Evolutionary conservation across 2,113 vertebrate genomes (phyloP), one percentile per base, ranked within the genome.

Genomic region (Hippopotamus amphibius): DNA sequence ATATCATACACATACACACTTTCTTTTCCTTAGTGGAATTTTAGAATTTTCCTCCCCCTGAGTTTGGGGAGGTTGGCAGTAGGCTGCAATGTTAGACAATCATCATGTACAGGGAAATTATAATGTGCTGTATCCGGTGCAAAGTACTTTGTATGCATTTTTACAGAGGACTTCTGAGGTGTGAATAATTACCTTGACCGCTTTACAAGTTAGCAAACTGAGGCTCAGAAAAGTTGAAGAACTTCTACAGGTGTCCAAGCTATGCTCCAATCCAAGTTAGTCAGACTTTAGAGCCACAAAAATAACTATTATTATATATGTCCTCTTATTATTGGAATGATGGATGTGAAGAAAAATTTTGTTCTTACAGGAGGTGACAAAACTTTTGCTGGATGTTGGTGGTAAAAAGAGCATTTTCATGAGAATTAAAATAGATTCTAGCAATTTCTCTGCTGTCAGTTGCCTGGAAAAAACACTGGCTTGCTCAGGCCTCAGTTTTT

Each of bases 21-120:
- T 97, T 96, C 77, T 94, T 95, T 95, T 65, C 37, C 57, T 95
- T 81, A 13, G 53, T 68, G 65, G 87, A 92, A 91, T 50, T 89
- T 96, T 21, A 95, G 92, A 57, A 48, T 68, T 69, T 63, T 65
- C 37, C 55, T 10, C 13, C 14, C 33, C 10, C 14, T 55, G 10
- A 74, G 63, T 63, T 72, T 83, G 72, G 43, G 63, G 48, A 90
- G 11, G 53, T 72, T 41, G 21, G 50, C 37, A 81, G 50, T 50
- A 65, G 77, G 48, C 24, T 89, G 22, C 15, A 88, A 48, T 86
- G 41, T 86, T 48, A 90, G 74, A 50, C 76, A 93, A 90, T 55
- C 26, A 33, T 84, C 80, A 71, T 28, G 19, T 72, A 53, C 37
- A 57, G 63, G 86, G 57, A 41, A 72, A 77, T 28, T 61, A 69